Evolutionary conservation across 2,888 invertebrate species (phyloP).

Genomic region (Drosophila flavopinicola): DNA sequence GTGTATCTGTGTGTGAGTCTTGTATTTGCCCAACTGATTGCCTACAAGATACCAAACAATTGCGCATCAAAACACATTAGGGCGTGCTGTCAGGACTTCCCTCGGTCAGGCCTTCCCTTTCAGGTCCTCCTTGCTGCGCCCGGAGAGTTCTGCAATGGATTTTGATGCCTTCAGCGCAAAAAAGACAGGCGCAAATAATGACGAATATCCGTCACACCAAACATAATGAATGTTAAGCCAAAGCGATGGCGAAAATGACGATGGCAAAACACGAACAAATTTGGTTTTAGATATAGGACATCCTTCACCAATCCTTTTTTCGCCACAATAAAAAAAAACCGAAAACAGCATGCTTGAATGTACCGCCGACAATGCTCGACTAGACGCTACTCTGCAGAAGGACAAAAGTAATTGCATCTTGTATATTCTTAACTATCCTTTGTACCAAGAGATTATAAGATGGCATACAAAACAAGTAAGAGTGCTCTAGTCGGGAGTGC

Average conservation of each 20-base stretch:
- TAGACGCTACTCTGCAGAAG: neutral
- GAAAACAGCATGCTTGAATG: neutral
- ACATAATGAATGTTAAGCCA: slow-evolving; percentile 49
- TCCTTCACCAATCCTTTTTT: slow-evolving; percentile 31
- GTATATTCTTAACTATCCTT: no score
- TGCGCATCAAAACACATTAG: slow-evolving; percentile 32
- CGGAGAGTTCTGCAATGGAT: neutral
- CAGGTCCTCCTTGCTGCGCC: no score
- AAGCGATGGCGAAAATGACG: slow-evolving; percentile 17
- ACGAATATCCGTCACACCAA: no score
- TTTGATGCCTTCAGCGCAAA: slow-evolving; percentile 16
- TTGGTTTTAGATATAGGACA: slow-evolving; percentile 31
- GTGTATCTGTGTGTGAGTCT: slow-evolving; percentile 2
- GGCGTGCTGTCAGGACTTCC: neutral
- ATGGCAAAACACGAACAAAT: slow-evolving; percentile 46
- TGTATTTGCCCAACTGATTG: slow-evolving; percentile 49
- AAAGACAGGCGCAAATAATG: no score
- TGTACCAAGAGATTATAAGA: no score
- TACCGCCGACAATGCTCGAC: neutral
- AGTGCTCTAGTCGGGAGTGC: no score
- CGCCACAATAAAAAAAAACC: neutral
- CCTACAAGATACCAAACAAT: slow-evolving; percentile 38
- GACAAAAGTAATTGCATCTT: no score
- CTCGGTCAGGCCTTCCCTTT: no score
- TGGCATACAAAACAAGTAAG: no score